A percentile compares a stretch with the other conserved stretches of the same genome.
Evolutionary conservation across 2,797 vertebrate species (phyloP).

Genomic region (Cyclopterus lumpus): DNA sequence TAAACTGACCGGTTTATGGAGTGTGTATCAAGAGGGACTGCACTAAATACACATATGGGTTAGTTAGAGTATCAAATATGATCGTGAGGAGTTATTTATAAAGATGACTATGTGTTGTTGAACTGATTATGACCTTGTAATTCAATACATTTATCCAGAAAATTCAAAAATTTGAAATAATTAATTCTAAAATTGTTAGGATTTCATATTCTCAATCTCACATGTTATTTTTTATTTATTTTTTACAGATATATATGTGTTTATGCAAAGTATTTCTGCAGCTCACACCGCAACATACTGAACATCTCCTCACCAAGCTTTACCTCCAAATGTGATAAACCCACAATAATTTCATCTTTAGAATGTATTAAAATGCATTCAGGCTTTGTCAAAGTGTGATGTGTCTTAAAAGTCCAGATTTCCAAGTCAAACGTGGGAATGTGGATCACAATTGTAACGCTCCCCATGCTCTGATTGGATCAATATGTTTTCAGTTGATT

Average conservation of each 20-base stretch:
- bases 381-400: constrained; percentile 7
- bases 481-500: constrained; percentile 28
- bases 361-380: background rate
- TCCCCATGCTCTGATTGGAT: constrained; percentile 25
- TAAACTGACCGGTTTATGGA: constrained; percentile 46
- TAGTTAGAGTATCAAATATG: background rate
- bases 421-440: background rate
- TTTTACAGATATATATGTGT: background rate
- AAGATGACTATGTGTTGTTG: background rate
- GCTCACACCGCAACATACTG: background rate
- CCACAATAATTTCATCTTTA: background rate
- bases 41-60: background rate
- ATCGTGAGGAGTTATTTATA: background rate
- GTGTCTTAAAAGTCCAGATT: background rate
- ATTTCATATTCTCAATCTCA: background rate
- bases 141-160: background rate
- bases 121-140: background rate
- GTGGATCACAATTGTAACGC: background rate
- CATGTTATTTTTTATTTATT: background rate
- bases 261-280: background rate
- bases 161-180: background rate
- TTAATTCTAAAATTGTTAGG: background rate
- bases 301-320: background rate
- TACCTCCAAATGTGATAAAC: background rate
- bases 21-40: background rate